Base-by-base conservation (phyloP, 2,888 invertebrate genomes). In the Cantharis flavilabris region DNA sequence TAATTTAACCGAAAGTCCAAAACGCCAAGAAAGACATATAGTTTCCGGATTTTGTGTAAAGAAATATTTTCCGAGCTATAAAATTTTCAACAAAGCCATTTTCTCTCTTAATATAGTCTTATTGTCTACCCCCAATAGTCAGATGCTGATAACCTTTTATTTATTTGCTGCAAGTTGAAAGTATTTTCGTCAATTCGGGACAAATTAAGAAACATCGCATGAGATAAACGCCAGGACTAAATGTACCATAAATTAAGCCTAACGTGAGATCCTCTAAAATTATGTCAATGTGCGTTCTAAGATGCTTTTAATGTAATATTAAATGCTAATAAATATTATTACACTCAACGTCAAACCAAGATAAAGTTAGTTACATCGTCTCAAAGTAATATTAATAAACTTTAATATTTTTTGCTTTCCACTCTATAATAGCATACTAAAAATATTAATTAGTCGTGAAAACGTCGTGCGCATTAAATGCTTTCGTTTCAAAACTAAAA, bases 11-110 rank as follows among this genome's bases (percentile, higher is more conserved):
- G 70, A 23, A 76, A 69, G 75, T 70, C 70, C 64, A 16, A 78
- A 79, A 82, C 79, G 79, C 79, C 76, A 73, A 74, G 74, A 75
- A 82, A 82, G 81, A 82, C 77, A 82, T 77, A 82, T 81, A 81
- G 80, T 81, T 83, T 82, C 82, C 81, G 81, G 76, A 80, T 80
- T 79, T 81, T 78, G 71, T 72, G 69, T 62, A 67, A 64, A 77
- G 78, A 81, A 82, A 83, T 83, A 82, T 82, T 82, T 83, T 83
- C 83, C 81, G 78, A 76, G 79, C 82, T 83, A 82, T 83, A 83
- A 83, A 83, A 83, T 83, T 83, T 83, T 83, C 83, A 83, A 81
- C 81, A 79, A 78, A 81, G 81, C 81, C 78, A 81, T 82, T 82
- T 82, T 79, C 82, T 81, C 79, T 49, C 49, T 49, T 82, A 80